These are phyloP conservation scores for Diceros bicornis DNA, from an alignment of 2,797 vertebrate genomes.

Conservation along the genomic window DNA sequence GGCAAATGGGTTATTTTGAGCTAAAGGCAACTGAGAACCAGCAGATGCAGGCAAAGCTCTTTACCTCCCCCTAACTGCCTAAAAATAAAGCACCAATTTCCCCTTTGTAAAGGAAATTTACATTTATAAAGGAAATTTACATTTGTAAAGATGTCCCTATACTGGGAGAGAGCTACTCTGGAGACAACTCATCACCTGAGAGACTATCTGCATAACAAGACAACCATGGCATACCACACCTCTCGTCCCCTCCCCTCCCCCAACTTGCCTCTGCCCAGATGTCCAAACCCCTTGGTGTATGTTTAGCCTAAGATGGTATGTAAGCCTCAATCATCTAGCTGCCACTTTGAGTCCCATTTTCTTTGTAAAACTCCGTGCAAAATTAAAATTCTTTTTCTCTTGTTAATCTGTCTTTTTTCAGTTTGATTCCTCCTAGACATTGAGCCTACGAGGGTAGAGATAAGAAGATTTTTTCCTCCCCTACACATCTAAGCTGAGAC, in stretches of 20 bases:
- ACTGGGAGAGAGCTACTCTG: not conserved
- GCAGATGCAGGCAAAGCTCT: conserved; percentile 1
- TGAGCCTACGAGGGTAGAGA: not conserved
- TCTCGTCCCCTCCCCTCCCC: not conserved
- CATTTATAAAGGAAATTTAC: conserved; percentile 42
- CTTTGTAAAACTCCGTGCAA: not conserved
- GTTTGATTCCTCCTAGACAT: not conserved
- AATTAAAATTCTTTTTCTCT: not conserved
- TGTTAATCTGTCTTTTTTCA: not conserved
- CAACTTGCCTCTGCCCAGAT: not conserved
- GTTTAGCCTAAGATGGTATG: not conserved
- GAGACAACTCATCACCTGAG: not conserved
- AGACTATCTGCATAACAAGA: not conserved
- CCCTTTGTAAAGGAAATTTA: not conserved
- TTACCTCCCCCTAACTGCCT: not conserved
- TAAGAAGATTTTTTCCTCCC: not conserved
- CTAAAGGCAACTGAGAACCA: not conserved
- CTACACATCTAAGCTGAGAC: not conserved
- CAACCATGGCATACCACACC: too few relatives aligned
- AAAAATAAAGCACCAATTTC: not conserved
- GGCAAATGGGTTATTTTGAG: not conserved
- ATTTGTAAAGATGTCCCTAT: not conserved
- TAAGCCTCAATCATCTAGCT: not conserved
- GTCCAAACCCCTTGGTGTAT: not conserved
- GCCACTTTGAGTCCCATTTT: not conserved